A percentile compares a stretch with the other conserved stretches of the same genome.
phyloP scores from a whole-genome alignment of 2,888 invertebrate genomes.

The Coelopa pilipes region DNA sequence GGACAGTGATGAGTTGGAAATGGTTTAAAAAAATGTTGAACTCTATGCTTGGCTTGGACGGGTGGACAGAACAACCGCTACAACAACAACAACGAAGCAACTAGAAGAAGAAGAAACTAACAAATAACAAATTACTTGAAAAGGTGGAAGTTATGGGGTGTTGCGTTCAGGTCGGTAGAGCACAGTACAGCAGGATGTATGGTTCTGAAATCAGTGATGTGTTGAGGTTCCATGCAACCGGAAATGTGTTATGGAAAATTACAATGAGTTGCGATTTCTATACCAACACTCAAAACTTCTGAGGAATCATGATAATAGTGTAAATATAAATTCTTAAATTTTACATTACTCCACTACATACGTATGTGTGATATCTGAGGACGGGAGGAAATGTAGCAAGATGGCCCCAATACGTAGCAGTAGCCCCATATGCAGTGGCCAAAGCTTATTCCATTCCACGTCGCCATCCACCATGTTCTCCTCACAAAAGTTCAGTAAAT shows the following conservation, averaged over 20 bases:
- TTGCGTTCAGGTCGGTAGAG: slow-evolving; percentile 29
- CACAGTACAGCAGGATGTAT: slow-evolving; percentile 7
- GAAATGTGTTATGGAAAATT: neutral
- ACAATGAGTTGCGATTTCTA: slow-evolving; percentile 3
- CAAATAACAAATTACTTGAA: slow-evolving; percentile 1
- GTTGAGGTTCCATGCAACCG: neutral
- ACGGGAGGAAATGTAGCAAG: too few relatives aligned
- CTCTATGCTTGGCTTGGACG: slow-evolving; percentile 30
- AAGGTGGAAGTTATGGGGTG: neutral
- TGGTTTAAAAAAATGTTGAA: slow-evolving; percentile 26
- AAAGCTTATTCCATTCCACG: too few relatives aligned
- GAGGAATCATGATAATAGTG: too few relatives aligned
- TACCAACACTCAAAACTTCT: too few relatives aligned
- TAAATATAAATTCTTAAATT: too few relatives aligned
- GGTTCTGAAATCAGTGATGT: slow-evolving; percentile 15
- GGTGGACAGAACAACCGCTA: neutral
- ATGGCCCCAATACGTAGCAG: too few relatives aligned
- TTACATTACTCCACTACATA: too few relatives aligned
- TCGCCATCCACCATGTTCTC: neutral
- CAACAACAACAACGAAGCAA: neutral
- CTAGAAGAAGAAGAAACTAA: neutral
- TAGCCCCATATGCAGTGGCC: too few relatives aligned
- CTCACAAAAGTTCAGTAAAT: neutral
- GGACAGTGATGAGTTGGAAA: slow-evolving; percentile 4
- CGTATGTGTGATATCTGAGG: too few relatives aligned